A percentile compares a stretch with the other conserved stretches of the same genome.
These are phyloP conservation scores for Synergus umbraculus DNA, from an alignment of 2,888 invertebrate species.

Conservation along the genomic window DNA sequence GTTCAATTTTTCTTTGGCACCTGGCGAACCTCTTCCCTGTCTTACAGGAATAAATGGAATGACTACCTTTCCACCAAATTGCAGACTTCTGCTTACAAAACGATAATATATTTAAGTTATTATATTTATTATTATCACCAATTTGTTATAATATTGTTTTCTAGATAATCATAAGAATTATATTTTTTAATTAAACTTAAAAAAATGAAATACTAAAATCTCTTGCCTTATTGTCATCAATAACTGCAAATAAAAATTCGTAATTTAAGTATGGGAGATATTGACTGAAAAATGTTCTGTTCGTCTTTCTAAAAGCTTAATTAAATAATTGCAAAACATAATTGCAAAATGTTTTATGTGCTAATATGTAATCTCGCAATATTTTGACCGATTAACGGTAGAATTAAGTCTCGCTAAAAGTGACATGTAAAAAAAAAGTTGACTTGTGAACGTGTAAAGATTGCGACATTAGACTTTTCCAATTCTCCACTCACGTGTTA, in stretches of 20 bases:
- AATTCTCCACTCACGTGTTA: not conserved
- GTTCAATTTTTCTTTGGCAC: slow-evolving; percentile 83
- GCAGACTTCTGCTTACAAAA: slow-evolving; percentile 7
- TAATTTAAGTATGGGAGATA: no score
- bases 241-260: no score
- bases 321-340: no score
- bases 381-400: not conserved
- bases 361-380: not conserved
- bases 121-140: not conserved
- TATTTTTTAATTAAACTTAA: no score
- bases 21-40: slow-evolving; percentile 82
- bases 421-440: not conserved
- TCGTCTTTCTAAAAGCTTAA: not conserved
- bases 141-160: no score
- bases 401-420: not conserved
- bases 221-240: no score
- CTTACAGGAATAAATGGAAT: slow-evolving; percentile 85
- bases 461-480: not conserved
- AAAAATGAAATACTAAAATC: no score
- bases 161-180: no score
- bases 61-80: slow-evolving; percentile 76
- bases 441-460: not conserved
- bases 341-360: not conserved
- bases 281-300: not conserved
- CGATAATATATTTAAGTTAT: not conserved